A percentile compares a stretch with the other conserved stretches of the same genome.
Evolutionary conservation across 2,888 invertebrate species (phyloP).

Genomic region (Zaprionus lineosus): DNA sequence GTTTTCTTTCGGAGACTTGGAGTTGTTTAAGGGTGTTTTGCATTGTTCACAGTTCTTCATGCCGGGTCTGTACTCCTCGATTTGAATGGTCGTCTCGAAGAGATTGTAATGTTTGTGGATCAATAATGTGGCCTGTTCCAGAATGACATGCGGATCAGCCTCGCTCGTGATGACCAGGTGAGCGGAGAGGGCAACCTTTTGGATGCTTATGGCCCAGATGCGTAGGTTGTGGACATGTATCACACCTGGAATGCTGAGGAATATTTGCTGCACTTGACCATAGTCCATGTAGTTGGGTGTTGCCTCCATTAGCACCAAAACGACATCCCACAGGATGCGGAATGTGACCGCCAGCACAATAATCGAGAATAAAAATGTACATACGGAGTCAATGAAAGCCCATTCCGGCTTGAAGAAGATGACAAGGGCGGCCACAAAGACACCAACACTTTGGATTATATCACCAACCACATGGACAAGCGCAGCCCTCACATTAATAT

Average conservation of each 20-base stretch:
- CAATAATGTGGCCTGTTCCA: slow-evolving; percentile 49
- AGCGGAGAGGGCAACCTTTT: slow-evolving; percentile 63
- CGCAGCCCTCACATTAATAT: slow-evolving; percentile 67
- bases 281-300: slow-evolving; percentile 64
- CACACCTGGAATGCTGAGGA: slow-evolving; percentile 60
- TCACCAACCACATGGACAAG: slow-evolving; percentile 66
- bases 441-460: slow-evolving; percentile 61
- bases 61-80: slow-evolving; percentile 51
- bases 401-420: slow-evolving; percentile 58
- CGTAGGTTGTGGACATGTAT: slow-evolving; percentile 65
- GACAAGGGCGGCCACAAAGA: slow-evolving; percentile 59
- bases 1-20: not conserved
- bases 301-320: slow-evolving; percentile 69
- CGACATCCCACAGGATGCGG: slow-evolving; percentile 55
- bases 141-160: slow-evolving; percentile 60
- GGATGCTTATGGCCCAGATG: slow-evolving; percentile 63
- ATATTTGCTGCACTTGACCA: slow-evolving; percentile 50
- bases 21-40: not conserved
- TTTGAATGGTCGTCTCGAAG: slow-evolving; percentile 68
- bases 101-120: slow-evolving; percentile 56
- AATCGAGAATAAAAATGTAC: slow-evolving; percentile 63
- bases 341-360: slow-evolving; percentile 55
- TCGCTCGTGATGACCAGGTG: slow-evolving; percentile 55
- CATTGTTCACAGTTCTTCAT: slow-evolving; percentile 58
- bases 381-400: slow-evolving; percentile 62